phyloP scores from a whole-genome alignment of 2,113 vertebrate species.

The Sisor rabdophorus region DNA sequence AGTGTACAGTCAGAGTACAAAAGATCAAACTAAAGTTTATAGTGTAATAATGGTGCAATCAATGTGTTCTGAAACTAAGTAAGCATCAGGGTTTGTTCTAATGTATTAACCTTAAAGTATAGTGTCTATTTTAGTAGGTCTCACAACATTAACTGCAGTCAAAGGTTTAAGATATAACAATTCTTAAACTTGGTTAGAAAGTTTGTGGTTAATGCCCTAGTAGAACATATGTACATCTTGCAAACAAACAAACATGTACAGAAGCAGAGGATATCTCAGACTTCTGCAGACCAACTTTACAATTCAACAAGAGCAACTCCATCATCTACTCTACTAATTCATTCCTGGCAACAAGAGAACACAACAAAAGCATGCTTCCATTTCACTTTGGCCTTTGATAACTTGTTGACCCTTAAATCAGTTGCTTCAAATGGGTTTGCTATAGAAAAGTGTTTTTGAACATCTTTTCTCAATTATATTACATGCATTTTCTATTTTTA shows the following conservation, averaged over 20 bases:
- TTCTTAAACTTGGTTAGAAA: not conserved
- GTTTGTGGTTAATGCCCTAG: too few relatives aligned
- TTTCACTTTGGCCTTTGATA: slow-evolving; percentile 16
- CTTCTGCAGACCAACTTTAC: not conserved
- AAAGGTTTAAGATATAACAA: not conserved
- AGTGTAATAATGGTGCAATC: not conserved
- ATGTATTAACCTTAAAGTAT: not conserved
- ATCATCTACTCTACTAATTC: slow-evolving; percentile 3
- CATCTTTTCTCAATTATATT: slow-evolving; percentile 18
- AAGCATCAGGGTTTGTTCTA: not conserved
- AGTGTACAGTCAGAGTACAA: not conserved
- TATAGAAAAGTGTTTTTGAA: slow-evolving; percentile 10
- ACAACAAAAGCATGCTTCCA: not conserved
- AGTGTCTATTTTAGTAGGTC: not conserved
- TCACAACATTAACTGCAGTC: not conserved
- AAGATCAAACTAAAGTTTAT: not conserved
- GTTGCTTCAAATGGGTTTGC: slow-evolving; percentile 16
- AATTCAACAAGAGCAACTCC: not conserved
- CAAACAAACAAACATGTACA: not conserved
- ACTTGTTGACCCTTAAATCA: slow-evolving; percentile 20
- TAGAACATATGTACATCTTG: not conserved
- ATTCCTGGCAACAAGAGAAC: not conserved
- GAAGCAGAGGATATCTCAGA: not conserved
- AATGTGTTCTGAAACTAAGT: not conserved
- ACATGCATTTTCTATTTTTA: slow-evolving; percentile 16